Base-by-base conservation (phyloP, 2,797 vertebrate species). In the Hybognathus amarus region DNA sequence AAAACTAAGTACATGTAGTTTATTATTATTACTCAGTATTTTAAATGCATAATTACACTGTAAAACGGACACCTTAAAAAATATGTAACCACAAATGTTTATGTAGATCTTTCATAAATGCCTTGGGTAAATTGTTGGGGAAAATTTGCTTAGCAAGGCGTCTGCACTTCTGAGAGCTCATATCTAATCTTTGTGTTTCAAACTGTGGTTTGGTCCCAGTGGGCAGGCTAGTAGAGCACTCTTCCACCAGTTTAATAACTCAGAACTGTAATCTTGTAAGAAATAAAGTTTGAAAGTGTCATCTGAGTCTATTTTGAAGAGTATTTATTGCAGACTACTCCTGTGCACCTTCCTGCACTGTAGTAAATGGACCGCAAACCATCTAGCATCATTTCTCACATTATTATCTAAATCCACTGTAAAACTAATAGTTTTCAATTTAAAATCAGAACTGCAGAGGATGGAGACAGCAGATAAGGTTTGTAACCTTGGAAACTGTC, bases 401-500 rank as follows among this genome's bases (percentile, higher is more conserved):
- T 69, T 50, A 33, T 73, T 50, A 63, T 73, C 69, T 36, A 50
- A 73, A 77, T 22, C 24, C 6, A 74, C 30, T 63, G 18, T 64
- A 0, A 47, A 47, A 61, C 47, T 66, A 10, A 4, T 20, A 40
- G 17, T 75, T 87, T 82, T 84, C 73, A 83, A 22, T 85, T 80
- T 36, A 42, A 76, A 80, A 84, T 82, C 69, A 4, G 63, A 76
- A 59, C 61, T 83, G 20, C 24, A n/a, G 36, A 33, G 74, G 50
- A 83, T 36, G 66, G 33, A 68, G 11, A 66, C 56, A 76, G 50
- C 70, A 64, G 82, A 83, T 85, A 66, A 76, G n/a, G 54, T 20
- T 61, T 85, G 83, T 84, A 83, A 84, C 80, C 85, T 80, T 82
- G 56, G 63, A 63, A 81, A 86, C 27, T 30, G 22, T 71, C 61